These are phyloP conservation scores for Drosophila paranaensis DNA, from an alignment of 2,888 invertebrate genomes.

Conservation along the genomic window DNA sequence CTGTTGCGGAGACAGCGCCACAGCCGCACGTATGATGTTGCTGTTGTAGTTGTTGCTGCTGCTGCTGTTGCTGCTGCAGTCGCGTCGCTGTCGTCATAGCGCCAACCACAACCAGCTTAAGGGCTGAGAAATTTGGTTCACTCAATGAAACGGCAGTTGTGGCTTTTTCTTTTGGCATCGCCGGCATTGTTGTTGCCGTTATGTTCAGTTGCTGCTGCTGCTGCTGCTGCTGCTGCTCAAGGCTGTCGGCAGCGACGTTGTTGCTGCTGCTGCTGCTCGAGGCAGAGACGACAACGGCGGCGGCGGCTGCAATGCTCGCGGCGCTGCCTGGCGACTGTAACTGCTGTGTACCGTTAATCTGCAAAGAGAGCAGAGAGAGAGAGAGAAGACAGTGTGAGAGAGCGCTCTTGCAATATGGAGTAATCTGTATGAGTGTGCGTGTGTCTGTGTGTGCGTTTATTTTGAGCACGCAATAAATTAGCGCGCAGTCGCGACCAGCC, in stretches of 20 bases:
- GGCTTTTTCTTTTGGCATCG: conserved; percentile 85
- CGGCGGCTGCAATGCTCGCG: conserved; percentile 58
- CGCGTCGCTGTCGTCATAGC: conserved; percentile 60
- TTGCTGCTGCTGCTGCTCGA: conserved; percentile 69
- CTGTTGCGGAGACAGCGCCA: conserved; percentile 45
- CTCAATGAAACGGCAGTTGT: conserved; percentile 82
- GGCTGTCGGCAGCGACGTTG: conserved; percentile 48
- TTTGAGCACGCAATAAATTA: conserved; percentile 65
- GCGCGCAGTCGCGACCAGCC: conserved; percentile 56
- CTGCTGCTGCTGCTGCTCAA: conserved; percentile 69
- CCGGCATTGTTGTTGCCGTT: conserved; percentile 82
- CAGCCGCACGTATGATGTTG: conserved; percentile 56
- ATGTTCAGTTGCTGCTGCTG: conserved; percentile 73
- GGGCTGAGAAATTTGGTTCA: conserved; percentile 81
- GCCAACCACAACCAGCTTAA: conserved; percentile 68
- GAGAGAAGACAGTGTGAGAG: conserved; percentile 5
- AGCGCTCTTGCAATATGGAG: conserved; percentile 8
- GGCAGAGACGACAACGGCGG: conserved; percentile 60
- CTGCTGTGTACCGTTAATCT: conserved; percentile 75
- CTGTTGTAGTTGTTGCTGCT: conserved; percentile 67
- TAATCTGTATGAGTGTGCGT: conserved; percentile 10
- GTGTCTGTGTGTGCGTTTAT: conserved; percentile 18
- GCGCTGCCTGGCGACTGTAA: conserved; percentile 65
- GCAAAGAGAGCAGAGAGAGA: conserved; percentile 20
- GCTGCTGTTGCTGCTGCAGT: conserved; percentile 58